Evolutionary conservation across 2,888 invertebrate genomes (phyloP).

Genomic region (Drosophila robusta): DNA sequence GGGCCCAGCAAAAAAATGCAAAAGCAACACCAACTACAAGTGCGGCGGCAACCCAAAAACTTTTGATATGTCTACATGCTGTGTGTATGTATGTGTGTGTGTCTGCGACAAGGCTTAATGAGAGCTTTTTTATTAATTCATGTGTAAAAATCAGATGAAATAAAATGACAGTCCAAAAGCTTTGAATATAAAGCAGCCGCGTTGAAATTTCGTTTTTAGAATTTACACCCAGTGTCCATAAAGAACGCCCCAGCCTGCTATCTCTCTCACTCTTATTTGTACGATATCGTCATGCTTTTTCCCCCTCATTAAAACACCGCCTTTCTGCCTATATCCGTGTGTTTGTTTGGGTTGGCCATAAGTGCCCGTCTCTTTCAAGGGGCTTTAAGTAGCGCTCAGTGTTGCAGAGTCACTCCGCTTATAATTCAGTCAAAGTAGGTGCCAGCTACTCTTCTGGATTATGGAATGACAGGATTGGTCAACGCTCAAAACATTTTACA

Average conservation of each 20-base stretch:
- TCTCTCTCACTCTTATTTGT: background rate
- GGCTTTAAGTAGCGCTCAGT: slow-evolving; percentile 32
- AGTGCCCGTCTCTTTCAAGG: slow-evolving; percentile 38
- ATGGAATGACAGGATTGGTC: background rate
- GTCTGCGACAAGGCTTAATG: slow-evolving; percentile 45
- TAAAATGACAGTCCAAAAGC: slow-evolving; percentile 59
- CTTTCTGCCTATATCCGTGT: slow-evolving; percentile 8
- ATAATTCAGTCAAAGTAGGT: slow-evolving; percentile 10
- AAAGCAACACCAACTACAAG: slow-evolving; percentile 16
- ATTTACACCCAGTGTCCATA: slow-evolving; percentile 13
- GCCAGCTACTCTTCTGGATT: slow-evolving; percentile 2
- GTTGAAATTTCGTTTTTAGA: slow-evolving; percentile 25
- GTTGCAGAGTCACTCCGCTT: slow-evolving; percentile 16
- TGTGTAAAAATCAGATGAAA: slow-evolving; percentile 75
- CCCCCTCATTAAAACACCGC: background rate
- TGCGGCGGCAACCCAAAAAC: slow-evolving; percentile 7
- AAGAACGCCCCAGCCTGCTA: background rate
- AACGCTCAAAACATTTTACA: background rate
- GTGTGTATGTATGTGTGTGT: slow-evolving; percentile 4
- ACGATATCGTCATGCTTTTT: no score
- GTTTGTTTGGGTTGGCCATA: slow-evolving; percentile 29
- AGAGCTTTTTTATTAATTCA: slow-evolving; percentile 73
- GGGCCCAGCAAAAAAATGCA: background rate
- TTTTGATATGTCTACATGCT: slow-evolving; percentile 12
- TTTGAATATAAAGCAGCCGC: slow-evolving; percentile 65